Conservation (phyloP, 2,797 vertebrate genomes). For the Arctocebus calabarensis region DNA sequence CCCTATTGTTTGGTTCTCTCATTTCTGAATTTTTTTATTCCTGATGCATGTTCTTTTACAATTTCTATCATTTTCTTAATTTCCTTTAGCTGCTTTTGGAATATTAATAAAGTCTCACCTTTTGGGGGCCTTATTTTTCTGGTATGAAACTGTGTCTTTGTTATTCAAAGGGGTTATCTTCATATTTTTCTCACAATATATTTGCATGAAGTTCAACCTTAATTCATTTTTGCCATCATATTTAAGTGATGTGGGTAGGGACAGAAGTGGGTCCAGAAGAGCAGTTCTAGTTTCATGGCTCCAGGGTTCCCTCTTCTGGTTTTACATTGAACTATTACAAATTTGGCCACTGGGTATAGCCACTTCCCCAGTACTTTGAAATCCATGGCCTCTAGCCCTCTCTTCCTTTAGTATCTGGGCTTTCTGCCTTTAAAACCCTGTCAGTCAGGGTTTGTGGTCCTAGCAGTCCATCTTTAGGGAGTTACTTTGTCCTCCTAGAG, state of each 20-base stretch:
- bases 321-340: conserved; percentile 50
- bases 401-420: not conserved
- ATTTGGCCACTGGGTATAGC: not conserved
- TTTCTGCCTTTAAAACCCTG: conserved; percentile 10
- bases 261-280: not conserved
- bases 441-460: not conserved
- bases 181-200: conserved; percentile 8
- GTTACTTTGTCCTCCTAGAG: not conserved
- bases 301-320: conserved; percentile 65
- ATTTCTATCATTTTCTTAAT: conserved; percentile 34
- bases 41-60: conserved; percentile 18
- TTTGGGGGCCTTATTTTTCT: conserved; percentile 20
- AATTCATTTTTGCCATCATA: conserved; percentile 9
- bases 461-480: not conserved
- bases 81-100: conserved; percentile 47
- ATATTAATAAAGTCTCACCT: conserved; percentile 25
- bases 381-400: not conserved
- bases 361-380: conserved; percentile 34
- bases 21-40: conserved; percentile 26
- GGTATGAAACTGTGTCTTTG: conserved; percentile 27
- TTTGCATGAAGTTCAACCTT: conserved; percentile 31
- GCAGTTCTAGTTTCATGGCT: conserved; percentile 33
- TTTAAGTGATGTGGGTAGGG: conserved; percentile 13
- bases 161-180: not conserved
- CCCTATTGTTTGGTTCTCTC: conserved; percentile 1